phyloP scores from a whole-genome alignment of 2,797 vertebrate genomes.

The Sebastolobus alascanus region DNA sequence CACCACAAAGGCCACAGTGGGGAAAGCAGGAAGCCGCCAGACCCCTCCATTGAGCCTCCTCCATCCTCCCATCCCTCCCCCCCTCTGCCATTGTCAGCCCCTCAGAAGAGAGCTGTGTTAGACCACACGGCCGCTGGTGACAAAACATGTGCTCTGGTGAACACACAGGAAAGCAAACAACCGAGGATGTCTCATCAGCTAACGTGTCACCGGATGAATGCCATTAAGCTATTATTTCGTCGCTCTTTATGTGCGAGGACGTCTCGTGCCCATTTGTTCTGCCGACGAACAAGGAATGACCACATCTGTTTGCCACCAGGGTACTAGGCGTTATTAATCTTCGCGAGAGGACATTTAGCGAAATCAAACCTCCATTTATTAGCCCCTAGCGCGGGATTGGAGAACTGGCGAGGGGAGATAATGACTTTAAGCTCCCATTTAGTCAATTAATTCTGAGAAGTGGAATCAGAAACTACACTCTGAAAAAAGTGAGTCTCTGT shows the following conservation, averaged over 20 bases:
- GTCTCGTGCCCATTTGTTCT: slow-evolving; percentile 61
- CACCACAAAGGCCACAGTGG: slow-evolving; percentile 68
- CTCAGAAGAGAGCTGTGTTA: slow-evolving; percentile 46
- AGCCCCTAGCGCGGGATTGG: slow-evolving; percentile 65
- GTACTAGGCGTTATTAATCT: slow-evolving; percentile 66
- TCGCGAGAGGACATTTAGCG: slow-evolving; percentile 68
- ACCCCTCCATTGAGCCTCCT: slow-evolving; percentile 44
- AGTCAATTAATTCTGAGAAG: slow-evolving; percentile 73
- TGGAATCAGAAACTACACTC: slow-evolving; percentile 51
- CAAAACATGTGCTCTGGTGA: slow-evolving; percentile 62
- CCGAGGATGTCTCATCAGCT: slow-evolving; percentile 53
- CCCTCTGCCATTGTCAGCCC: slow-evolving; percentile 52
- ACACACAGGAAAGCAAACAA: slow-evolving; percentile 60
- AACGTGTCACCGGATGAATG: slow-evolving; percentile 46
- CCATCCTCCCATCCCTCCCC: background rate
- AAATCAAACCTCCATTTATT: slow-evolving; percentile 79
- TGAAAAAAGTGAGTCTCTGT: slow-evolving; percentile 46
- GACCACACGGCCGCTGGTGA: slow-evolving; percentile 67
- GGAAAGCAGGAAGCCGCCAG: slow-evolving; percentile 67
- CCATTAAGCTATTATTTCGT: slow-evolving; percentile 52
- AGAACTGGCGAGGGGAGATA: slow-evolving; percentile 70
- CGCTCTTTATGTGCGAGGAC: slow-evolving; percentile 32
- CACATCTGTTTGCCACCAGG: slow-evolving; percentile 70
- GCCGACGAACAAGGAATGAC: slow-evolving; percentile 41
- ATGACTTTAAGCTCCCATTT: slow-evolving; percentile 77